phyloP scores from a whole-genome alignment of 2,113 vertebrate genomes.

The Ascaphus truei region DNA sequence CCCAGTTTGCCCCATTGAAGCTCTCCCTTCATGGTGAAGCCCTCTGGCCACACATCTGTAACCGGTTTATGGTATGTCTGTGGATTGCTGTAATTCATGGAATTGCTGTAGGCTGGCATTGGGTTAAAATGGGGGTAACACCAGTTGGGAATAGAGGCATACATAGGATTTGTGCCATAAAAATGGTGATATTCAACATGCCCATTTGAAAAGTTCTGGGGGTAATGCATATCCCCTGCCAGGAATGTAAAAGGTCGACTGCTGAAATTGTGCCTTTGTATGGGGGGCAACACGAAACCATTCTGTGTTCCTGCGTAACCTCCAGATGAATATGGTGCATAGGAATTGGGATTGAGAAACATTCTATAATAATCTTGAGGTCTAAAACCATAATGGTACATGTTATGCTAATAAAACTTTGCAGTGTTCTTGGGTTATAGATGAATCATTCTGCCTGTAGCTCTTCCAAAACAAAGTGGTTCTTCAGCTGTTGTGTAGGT shows the following conservation, averaged over 20 bases:
- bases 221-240: conserved; percentile 18
- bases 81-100: conserved; percentile 23
- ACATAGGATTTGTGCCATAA: conserved; percentile 38
- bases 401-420: conserved; percentile 23
- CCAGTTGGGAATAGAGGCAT: conserved; percentile 36
- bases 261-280: conserved; percentile 52
- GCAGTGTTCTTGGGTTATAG: neutral
- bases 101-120: conserved; percentile 40
- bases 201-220: conserved; percentile 5
- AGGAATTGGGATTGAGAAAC: conserved; percentile 37
- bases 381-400: conserved; percentile 50
- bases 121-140: conserved; percentile 39
- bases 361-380: conserved; percentile 36
- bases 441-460: neutral
- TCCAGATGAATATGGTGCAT: conserved; percentile 4
- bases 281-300: conserved; percentile 48
- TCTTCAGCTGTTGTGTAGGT: neutral
- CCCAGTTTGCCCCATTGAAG: conserved; percentile 64
- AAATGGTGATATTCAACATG: conserved; percentile 54
- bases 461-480: neutral
- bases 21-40: conserved; percentile 58
- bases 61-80: neutral
- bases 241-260: conserved; percentile 41
- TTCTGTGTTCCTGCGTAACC: conserved; percentile 13
- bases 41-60: conserved; percentile 55